Conservation (phyloP, 2,888 invertebrate species). For the Anodontia alba region DNA sequence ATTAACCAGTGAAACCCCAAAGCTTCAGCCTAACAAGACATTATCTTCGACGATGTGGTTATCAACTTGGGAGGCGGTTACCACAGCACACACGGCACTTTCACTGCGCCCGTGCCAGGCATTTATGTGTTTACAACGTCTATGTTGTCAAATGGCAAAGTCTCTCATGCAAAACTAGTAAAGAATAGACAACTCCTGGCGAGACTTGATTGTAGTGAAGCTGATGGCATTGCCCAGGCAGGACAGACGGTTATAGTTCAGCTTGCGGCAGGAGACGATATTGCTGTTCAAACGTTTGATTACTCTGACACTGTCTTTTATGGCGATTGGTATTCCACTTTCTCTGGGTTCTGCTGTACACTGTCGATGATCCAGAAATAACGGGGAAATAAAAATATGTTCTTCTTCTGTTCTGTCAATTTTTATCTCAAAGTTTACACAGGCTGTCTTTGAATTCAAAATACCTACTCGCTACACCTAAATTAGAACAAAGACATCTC, state of each 20-base stretch:
- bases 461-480: too few relatives aligned
- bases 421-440: too few relatives aligned
- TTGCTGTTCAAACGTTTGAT: neutral
- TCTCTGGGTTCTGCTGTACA: constrained; percentile 2
- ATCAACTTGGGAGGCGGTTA: too few relatives aligned
- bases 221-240: neutral
- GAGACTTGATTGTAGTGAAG: neutral
- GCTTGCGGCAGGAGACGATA: neutral
- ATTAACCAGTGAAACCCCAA: neutral
- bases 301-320: neutral
- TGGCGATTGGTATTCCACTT: neutral
- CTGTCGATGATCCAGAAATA: too few relatives aligned
- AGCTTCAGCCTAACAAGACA: neutral
- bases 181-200: neutral
- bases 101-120: too few relatives aligned
- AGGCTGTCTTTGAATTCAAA: too few relatives aligned
- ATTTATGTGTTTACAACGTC: neutral
- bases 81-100: too few relatives aligned
- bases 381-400: too few relatives aligned
- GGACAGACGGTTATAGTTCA: neutral
- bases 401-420: too few relatives aligned
- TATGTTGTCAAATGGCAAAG: neutral
- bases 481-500: too few relatives aligned
- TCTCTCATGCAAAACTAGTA: neutral
- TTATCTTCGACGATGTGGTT: too few relatives aligned